Conservation (phyloP, 2,113 vertebrate species). For the Acrocephalus kingi region DNA sequence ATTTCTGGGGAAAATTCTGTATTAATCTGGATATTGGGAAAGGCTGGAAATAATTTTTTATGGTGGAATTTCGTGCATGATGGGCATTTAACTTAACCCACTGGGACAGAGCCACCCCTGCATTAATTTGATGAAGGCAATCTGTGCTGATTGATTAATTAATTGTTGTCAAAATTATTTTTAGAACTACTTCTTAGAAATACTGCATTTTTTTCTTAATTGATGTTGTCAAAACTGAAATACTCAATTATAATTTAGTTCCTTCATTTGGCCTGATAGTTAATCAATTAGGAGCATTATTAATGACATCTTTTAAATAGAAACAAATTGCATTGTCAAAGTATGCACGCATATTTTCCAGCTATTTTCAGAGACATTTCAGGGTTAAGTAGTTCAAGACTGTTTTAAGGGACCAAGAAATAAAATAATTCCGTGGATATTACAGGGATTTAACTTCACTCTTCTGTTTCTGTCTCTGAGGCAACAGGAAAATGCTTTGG, state of each 20-base stretch:
- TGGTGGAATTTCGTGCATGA: neutral
- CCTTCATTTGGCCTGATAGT: neutral
- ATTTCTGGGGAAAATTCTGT: neutral
- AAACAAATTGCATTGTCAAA: neutral
- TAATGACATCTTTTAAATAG: neutral
- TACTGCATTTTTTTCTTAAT: neutral
- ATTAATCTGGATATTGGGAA: neutral
- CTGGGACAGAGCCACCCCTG: neutral
- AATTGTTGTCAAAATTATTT: neutral
- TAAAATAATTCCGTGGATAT: neutral
- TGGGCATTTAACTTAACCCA: neutral
- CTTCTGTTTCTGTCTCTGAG: neutral
- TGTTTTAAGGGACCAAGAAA: neutral
- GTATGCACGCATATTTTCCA: neutral
- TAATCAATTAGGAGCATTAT: neutral
- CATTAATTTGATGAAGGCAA: neutral
- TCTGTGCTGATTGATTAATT: neutral
- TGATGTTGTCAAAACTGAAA: neutral
- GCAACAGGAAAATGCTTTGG: constrained; percentile 8
- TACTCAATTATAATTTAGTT: neutral
- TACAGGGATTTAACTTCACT: neutral
- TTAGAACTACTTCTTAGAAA: neutral
- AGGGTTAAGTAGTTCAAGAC: neutral
- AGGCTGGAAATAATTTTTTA: neutral
- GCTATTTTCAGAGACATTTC: neutral